These are phyloP conservation scores for Patella caerulea DNA, from an alignment of 2,888 invertebrate species.

Conservation along the genomic window DNA sequence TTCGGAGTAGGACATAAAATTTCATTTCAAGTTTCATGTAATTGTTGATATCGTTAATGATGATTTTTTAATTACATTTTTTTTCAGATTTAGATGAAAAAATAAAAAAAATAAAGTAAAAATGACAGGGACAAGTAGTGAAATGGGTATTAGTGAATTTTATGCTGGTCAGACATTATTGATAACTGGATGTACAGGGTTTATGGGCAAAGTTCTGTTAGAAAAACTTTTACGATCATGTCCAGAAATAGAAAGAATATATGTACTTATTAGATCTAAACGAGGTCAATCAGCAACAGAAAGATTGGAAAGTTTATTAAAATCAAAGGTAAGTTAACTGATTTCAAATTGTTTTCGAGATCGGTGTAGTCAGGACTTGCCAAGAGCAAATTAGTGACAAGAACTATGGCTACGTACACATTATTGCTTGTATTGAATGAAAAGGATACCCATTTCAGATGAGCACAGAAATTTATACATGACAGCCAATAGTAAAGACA, in stretches of 20 bases:
- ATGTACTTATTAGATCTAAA: constrained; percentile 83
- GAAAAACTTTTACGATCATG: constrained; percentile 91
- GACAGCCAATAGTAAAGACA: too few species aligned
- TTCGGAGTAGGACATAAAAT: too few species aligned
- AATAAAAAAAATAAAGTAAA: not conserved
- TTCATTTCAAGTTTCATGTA: too few species aligned
- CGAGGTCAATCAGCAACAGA: constrained; percentile 79
- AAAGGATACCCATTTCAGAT: too few species aligned
- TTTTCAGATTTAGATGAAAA: not conserved
- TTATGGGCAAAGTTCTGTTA: constrained; percentile 89
- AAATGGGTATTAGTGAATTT: constrained; percentile 74
- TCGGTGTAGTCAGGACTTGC: too few species aligned
- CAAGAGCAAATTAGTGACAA: too few species aligned
- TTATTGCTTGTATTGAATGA: too few species aligned
- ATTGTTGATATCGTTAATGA: too few species aligned
- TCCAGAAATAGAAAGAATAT: constrained; percentile 81
- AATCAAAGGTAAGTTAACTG: constrained; percentile 81
- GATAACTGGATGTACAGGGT: constrained; percentile 95
- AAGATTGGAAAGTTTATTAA: constrained; percentile 80
- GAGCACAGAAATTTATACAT: too few species aligned
- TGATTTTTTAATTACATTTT: too few species aligned
- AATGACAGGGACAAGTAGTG: not conserved
- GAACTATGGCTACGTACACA: too few species aligned
- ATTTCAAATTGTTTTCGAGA: not conserved
- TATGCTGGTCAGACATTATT: constrained; percentile 83